Evolutionary conservation across 2,113 vertebrate species (phyloP).

Genomic region (Mastomys coucha): DNA sequence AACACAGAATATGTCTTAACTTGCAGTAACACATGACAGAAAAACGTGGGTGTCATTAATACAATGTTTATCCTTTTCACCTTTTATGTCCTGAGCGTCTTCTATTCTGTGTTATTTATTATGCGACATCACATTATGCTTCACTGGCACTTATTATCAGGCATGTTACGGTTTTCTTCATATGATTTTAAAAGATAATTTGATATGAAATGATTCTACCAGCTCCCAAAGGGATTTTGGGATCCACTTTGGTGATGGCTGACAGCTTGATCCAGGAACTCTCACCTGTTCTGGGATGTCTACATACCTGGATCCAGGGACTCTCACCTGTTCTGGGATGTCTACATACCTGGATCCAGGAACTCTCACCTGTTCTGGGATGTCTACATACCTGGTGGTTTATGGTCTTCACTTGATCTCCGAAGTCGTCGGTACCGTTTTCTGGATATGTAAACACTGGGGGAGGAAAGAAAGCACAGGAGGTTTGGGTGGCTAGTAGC

Average conservation of each 20-base stretch:
- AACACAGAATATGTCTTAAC: background rate
- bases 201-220: background rate
- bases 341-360: conserved; percentile 82
- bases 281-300: background rate
- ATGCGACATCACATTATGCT: too few relatives aligned
- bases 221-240: background rate
- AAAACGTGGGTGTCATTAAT: background rate
- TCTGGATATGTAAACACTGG: conserved; percentile 95
- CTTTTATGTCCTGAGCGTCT: background rate
- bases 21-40: background rate
- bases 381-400: conserved; percentile 85
- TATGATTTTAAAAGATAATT: background rate
- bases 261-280: background rate
- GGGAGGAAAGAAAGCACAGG: conserved; percentile 77
- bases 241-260: background rate
- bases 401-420: conserved; percentile 88
- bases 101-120: background rate
- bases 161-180: background rate
- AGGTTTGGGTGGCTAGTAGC: background rate
- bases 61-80: background rate
- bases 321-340: background rate
- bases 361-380: background rate
- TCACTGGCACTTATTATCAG: background rate
- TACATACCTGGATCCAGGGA: conserved; percentile 86
- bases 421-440: conserved; percentile 92